A percentile compares a stretch with the other conserved stretches of the same genome.
These are phyloP conservation scores for Xenentodon cancila DNA, from an alignment of 2,797 vertebrate species.

Conservation along the genomic window DNA sequence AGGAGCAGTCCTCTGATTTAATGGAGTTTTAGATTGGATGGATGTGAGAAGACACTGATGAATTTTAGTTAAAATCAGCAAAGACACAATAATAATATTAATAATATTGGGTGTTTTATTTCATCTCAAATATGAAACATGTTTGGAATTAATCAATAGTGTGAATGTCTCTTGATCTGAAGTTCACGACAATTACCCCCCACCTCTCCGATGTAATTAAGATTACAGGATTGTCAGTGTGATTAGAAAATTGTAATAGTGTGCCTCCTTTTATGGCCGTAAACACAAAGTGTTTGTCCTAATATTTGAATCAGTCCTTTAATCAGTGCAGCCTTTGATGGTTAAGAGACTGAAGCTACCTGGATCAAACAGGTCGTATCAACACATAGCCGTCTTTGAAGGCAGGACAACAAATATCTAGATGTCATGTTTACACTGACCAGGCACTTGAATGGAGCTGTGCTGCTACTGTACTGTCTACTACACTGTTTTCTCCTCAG, in stretches of 20 bases:
- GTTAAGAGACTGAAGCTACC: background rate
- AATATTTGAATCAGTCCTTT: conserved; percentile 9
- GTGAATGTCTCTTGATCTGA: conserved; percentile 1
- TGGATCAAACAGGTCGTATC: too few relatives aligned
- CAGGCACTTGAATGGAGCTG: too few relatives aligned
- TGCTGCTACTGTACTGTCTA: too few relatives aligned
- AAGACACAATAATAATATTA: background rate
- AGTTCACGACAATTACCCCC: conserved; percentile 4
- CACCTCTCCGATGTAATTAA: background rate
- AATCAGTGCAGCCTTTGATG: conserved; percentile 11
- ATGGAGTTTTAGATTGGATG: conserved; percentile 31
- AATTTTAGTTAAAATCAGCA: conserved; percentile 17
- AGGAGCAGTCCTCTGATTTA: conserved; percentile 30
- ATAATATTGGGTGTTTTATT: conserved; percentile 5
- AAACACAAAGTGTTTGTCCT: conserved; percentile 8
- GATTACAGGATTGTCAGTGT: background rate
- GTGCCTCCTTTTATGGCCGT: conserved; percentile 3
- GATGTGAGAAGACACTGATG: background rate
- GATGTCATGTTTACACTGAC: too few relatives aligned
- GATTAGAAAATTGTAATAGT: background rate
- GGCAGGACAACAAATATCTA: too few relatives aligned
- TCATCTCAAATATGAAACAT: conserved; percentile 8
- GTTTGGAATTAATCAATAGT: conserved; percentile 8
- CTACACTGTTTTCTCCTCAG: too few relatives aligned
- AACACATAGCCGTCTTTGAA: too few relatives aligned